These are phyloP conservation scores for Mechanitis messenoides DNA, from an alignment of 2,888 invertebrate genomes.

Conservation along the genomic window DNA sequence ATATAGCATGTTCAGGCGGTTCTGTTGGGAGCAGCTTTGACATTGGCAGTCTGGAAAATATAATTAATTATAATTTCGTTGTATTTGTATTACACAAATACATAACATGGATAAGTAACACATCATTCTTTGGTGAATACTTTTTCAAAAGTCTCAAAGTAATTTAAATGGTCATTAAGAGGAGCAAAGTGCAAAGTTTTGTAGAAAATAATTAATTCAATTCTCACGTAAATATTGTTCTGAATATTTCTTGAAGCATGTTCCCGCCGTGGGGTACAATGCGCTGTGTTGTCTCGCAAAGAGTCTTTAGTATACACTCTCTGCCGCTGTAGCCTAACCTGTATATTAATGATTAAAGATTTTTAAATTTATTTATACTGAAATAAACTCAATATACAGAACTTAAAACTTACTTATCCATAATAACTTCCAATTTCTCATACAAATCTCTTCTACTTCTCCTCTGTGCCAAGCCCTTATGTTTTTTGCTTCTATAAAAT, in stretches of 20 bases:
- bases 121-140: no score
- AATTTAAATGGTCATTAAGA: no score
- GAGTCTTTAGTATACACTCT: conserved; percentile 81
- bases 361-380: neutral
- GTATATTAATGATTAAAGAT: conserved; percentile 36
- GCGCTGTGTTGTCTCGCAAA: conserved; percentile 83
- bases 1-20: conserved; percentile 79
- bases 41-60: conserved; percentile 79
- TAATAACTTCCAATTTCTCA: conserved; percentile 79
- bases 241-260: conserved; percentile 82
- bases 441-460: conserved; percentile 82
- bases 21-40: conserved; percentile 79
- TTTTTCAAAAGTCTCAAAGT: no score
- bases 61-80: neutral
- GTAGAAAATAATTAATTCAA: neutral
- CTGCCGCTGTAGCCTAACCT: conserved; percentile 87
- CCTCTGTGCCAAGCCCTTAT: conserved; percentile 67
- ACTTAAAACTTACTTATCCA: conserved; percentile 79
- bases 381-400: neutral
- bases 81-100: neutral
- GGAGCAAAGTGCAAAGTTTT: no score
- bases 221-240: conserved; percentile 82
- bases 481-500: conserved; percentile 47
- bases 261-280: conserved; percentile 78
- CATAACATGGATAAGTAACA: no score